A percentile compares a stretch with the other conserved stretches of the same genome.
phyloP scores from a whole-genome alignment of 2,797 vertebrate species.

The Galagoides demidoff region DNA sequence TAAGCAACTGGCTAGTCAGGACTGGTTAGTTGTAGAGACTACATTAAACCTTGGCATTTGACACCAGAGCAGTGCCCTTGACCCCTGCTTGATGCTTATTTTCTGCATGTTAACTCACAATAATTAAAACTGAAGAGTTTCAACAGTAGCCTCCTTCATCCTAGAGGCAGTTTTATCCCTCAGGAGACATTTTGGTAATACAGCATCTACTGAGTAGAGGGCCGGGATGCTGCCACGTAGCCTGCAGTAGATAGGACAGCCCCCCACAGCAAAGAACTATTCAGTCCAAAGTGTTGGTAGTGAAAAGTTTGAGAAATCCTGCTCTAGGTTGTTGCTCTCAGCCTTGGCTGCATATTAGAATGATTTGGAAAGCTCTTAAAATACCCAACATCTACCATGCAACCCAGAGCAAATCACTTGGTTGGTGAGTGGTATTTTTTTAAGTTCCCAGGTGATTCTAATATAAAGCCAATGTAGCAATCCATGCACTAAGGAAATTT shows the following conservation, averaged over 20 bases:
- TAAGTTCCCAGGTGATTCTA: not conserved
- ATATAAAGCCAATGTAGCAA: not conserved
- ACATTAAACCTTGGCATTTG: not conserved
- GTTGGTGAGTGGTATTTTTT: not conserved
- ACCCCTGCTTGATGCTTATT: not conserved
- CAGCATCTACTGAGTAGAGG: not conserved
- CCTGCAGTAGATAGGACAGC: too few species aligned
- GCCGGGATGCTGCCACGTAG: not conserved
- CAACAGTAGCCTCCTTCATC: not conserved
- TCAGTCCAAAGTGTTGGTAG: not conserved
- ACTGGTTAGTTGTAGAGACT: not conserved
- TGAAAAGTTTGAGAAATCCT: not conserved
- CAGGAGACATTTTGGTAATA: not conserved
- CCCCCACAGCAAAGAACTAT: not conserved
- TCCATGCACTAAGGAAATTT: not conserved
- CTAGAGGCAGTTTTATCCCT: not conserved
- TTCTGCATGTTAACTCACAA: not conserved
- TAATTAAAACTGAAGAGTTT: not conserved
- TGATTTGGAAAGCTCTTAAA: slow-evolving; percentile 3
- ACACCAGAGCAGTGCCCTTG: not conserved
- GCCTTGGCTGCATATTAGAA: not conserved
- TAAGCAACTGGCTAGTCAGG: not conserved
- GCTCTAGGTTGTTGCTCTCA: not conserved
- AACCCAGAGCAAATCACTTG: not conserved
- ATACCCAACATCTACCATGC: not conserved